Conservation (phyloP, 2,888 invertebrate species). For the Andrena dorsata region DNA sequence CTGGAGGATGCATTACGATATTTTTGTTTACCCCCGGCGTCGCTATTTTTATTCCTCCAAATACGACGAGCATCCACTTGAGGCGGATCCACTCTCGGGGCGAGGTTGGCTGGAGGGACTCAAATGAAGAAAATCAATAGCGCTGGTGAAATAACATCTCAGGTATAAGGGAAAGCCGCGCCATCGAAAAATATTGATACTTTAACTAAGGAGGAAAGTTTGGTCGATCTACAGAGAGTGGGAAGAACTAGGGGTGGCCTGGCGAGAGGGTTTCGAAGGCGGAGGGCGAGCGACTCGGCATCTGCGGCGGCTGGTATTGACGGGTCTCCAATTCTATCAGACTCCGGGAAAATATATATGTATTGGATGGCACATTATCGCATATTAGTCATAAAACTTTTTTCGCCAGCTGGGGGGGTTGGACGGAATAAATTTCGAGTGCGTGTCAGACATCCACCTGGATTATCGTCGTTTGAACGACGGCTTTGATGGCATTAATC, state of each 20-base stretch:
- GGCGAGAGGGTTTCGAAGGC: conserved; percentile 32
- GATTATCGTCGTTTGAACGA: conserved; percentile 66
- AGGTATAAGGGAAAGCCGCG: conserved; percentile 74
- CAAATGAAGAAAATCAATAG: conserved; percentile 77
- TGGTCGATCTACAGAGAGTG: conserved; percentile 49
- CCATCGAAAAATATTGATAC: conserved; percentile 82
- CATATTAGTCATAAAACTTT: conserved; percentile 81
- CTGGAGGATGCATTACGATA: conserved; percentile 26
- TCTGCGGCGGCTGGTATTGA: conserved; percentile 80
- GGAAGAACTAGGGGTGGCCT: conserved; percentile 24
- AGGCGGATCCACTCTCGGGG: conserved; percentile 8
- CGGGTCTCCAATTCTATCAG: conserved; percentile 80
- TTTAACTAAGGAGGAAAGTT: conserved; percentile 83
- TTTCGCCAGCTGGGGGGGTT: conserved; percentile 43
- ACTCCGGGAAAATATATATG: conserved; percentile 73
- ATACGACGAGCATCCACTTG: conserved; percentile 32
- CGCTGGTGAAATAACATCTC: conserved; percentile 74
- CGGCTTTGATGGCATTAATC: conserved; percentile 55
- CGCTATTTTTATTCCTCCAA: conserved; percentile 40
- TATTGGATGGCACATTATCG: conserved; percentile 80
- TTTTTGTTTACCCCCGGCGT: conserved; percentile 50
- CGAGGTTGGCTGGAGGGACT: conserved; percentile 10
- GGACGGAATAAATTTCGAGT: conserved; percentile 72
- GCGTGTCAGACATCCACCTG: conserved; percentile 72
- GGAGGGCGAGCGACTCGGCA: conserved; percentile 64